These are phyloP conservation scores for Acrocyrtus sp. DNA, from an alignment of 2,888 invertebrate genomes.

Conservation along the genomic window DNA sequence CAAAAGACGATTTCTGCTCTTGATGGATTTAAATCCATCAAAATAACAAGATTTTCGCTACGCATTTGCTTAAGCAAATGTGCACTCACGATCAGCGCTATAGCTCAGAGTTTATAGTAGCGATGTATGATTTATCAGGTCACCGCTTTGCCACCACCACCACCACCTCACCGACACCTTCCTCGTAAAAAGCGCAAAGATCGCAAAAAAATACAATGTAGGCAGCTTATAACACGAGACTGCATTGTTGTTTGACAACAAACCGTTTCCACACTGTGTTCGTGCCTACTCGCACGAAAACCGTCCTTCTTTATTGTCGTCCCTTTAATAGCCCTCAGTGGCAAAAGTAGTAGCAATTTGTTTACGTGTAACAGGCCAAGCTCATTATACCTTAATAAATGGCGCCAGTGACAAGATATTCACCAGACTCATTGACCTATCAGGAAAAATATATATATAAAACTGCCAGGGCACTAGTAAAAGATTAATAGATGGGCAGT, in stretches of 20 bases:
- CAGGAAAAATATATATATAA: no score
- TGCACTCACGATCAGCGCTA: no score
- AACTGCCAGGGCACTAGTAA: no score
- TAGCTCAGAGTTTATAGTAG: no score
- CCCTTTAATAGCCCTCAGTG: neutral
- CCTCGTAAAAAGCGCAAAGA: neutral
- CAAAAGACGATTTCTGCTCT: no score
- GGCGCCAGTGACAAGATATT: constrained; percentile 48
- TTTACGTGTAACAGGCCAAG: constrained; percentile 9
- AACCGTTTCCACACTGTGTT: constrained; percentile 11
- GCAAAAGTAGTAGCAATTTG: constrained; percentile 11
- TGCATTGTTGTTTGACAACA: constrained; percentile 10
- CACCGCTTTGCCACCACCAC: no score
- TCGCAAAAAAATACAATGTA: neutral
- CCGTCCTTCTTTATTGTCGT: constrained; percentile 20
- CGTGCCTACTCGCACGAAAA: constrained; percentile 8
- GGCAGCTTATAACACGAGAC: neutral
- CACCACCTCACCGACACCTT: neutral
- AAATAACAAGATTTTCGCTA: constrained; percentile 12
- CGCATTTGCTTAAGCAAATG: no score
- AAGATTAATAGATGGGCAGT: no score
- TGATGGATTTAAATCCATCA: neutral
- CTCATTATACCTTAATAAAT: constrained; percentile 50
- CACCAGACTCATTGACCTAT: constrained; percentile 51
- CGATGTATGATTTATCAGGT: constrained; percentile 23